These are phyloP conservation scores for Galeruca laticollis DNA, from an alignment of 2,888 invertebrate species.

Conservation along the genomic window DNA sequence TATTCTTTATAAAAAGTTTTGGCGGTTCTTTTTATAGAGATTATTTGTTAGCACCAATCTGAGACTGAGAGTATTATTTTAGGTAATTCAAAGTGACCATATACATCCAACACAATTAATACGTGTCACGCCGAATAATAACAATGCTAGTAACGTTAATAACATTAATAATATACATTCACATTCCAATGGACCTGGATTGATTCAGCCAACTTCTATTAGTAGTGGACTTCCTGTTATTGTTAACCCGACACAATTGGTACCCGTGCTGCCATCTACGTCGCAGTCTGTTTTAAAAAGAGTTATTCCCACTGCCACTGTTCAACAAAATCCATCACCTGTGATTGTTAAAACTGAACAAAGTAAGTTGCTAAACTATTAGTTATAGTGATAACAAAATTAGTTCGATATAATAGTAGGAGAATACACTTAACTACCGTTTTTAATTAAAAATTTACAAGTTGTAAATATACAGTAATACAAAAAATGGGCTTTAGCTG, in stretches of 20 bases:
- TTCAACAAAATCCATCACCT: conserved; percentile 57
- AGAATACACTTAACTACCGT: too few relatives aligned
- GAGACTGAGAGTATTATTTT: conserved; percentile 27
- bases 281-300: conserved; percentile 64
- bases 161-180: conserved; percentile 42
- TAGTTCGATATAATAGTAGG: too few relatives aligned
- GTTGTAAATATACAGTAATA: too few relatives aligned
- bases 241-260: conserved; percentile 83
- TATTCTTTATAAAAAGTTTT: background rate
- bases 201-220: conserved; percentile 65
- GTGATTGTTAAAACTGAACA: conserved; percentile 63
- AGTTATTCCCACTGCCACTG: conserved; percentile 55
- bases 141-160: conserved; percentile 55
- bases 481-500: too few relatives aligned
- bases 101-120: conserved; percentile 58
- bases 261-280: conserved; percentile 76
- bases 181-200: conserved; percentile 56
- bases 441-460: too few relatives aligned
- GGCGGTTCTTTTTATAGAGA: background rate
- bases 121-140: conserved; percentile 55
- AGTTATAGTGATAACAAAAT: too few relatives aligned
- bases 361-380: conserved; percentile 47
- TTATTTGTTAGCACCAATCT: background rate
- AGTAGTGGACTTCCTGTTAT: conserved; percentile 74
- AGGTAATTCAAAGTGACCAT: conserved; percentile 63